Evolutionary conservation across 2,113 vertebrate genomes (phyloP).

Genomic region (Cacatua alba): DNA sequence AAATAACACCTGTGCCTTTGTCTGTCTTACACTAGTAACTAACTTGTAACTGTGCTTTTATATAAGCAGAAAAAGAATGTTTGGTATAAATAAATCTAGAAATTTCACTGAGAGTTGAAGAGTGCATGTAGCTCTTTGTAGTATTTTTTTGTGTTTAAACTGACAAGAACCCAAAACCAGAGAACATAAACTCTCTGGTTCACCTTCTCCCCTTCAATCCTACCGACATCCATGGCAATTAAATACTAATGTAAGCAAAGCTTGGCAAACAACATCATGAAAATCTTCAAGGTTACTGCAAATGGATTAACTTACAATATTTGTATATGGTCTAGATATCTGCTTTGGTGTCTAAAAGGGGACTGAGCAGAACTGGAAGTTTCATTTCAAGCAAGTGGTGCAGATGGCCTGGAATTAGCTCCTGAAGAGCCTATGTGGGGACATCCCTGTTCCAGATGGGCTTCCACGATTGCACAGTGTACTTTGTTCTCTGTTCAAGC

Average conservation of each 20-base stretch:
- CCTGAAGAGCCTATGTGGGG: not conserved
- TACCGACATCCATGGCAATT: not conserved
- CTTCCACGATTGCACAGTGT: not conserved
- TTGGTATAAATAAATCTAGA: not conserved
- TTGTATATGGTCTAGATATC: not conserved
- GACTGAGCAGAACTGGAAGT: not conserved
- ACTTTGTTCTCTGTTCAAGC: not conserved
- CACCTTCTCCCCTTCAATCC: not conserved
- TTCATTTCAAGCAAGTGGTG: not conserved
- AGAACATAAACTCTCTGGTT: not conserved
- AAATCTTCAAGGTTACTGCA: not conserved
- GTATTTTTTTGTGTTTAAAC: not conserved
- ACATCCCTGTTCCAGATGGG: not conserved
- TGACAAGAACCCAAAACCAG: not conserved
- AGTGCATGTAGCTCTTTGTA: rapidly evolving
- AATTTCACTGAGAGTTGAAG: not conserved
- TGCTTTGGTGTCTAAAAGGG: not conserved
- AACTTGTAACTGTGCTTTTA: not conserved
- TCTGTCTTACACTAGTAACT: not conserved
- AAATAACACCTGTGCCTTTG: not conserved
- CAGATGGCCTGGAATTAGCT: not conserved
- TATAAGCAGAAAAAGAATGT: not conserved
- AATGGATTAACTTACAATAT: not conserved
- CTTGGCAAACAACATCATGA: not conserved
- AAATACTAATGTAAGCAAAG: not conserved